Percentiles rank a stretch among this genome's conserved stretches.
phyloP scores from a whole-genome alignment of 1,140 invertebrate genomes.

The Cecropterus lyciades region DNA sequence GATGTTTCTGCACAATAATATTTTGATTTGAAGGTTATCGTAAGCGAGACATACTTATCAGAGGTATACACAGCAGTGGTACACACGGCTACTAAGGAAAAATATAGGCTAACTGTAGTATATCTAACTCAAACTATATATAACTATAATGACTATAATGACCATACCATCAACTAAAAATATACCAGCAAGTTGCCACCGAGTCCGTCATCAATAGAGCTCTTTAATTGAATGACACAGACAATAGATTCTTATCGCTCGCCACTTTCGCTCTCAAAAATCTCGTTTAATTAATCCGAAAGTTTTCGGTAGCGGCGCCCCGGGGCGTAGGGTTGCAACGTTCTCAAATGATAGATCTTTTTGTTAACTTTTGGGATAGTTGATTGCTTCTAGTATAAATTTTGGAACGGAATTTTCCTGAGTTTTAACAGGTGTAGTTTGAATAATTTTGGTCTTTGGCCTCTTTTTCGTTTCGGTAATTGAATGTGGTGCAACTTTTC shows the following conservation, averaged over 20 bases:
- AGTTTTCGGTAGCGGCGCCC: slow-evolving; percentile 39
- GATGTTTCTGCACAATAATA: too few relatives aligned
- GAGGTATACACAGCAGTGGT: too few relatives aligned
- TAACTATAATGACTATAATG: too few relatives aligned
- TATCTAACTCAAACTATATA: too few relatives aligned
- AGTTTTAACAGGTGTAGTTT: too few relatives aligned
- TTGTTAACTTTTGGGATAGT: background rate
- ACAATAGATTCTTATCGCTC: slow-evolving; percentile 31
- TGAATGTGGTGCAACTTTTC: too few relatives aligned
- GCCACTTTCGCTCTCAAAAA: slow-evolving; percentile 37
- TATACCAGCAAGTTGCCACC: background rate
- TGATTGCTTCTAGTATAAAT: background rate
- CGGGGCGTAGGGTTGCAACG: slow-evolving; percentile 27
- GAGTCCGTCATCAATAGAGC: slow-evolving; percentile 14
- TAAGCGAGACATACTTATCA: too few relatives aligned
- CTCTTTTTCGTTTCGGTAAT: too few relatives aligned
- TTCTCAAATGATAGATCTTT: background rate
- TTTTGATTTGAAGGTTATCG: too few relatives aligned
- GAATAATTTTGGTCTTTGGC: too few relatives aligned
- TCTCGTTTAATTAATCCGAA: slow-evolving; percentile 43
- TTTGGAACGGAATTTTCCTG: background rate
- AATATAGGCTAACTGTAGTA: too few relatives aligned
- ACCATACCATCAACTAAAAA: background rate
- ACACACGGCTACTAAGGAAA: too few relatives aligned
- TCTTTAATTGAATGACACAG: slow-evolving; percentile 34